phyloP scores from a whole-genome alignment of 2,113 vertebrate genomes.

The Coryphaenoides rupestris region DNA sequence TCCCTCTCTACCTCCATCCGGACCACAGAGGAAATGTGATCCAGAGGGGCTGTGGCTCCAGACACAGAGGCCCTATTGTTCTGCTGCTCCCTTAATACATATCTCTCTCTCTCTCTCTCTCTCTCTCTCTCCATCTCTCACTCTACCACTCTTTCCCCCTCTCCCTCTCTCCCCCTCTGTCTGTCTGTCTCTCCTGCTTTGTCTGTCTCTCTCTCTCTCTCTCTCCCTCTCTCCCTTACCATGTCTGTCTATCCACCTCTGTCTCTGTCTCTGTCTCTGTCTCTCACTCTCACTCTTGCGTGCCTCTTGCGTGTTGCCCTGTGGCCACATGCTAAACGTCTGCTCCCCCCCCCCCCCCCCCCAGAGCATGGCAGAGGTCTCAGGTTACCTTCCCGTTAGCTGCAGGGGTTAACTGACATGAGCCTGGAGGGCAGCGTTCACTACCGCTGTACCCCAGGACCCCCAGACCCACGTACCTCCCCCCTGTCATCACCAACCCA shows the following conservation, averaged over 20 bases:
- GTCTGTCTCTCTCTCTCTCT: constrained; percentile 25
- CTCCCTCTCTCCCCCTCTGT: constrained; percentile 43
- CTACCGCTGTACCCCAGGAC: background rate
- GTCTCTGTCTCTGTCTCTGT: background rate
- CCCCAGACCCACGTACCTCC: background rate
- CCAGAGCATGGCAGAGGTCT: constrained; percentile 47
- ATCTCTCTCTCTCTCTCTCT: constrained; percentile 25
- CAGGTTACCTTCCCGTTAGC: constrained; percentile 51
- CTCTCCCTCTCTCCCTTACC: background rate
- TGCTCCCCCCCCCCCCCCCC: constrained; percentile 47
- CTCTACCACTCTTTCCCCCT: background rate
- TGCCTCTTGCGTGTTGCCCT: too few relatives aligned
- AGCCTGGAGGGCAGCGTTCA: constrained; percentile 30
- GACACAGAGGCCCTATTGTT: constrained; percentile 71
- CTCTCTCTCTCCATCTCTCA: constrained; percentile 25
- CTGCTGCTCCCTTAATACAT: constrained; percentile 35
- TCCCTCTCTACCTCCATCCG: constrained; percentile 18
- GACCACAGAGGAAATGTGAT: constrained; percentile 67
- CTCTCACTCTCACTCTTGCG: constrained; percentile 28
- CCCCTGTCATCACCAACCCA: background rate
- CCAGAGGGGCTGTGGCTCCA: constrained; percentile 48
- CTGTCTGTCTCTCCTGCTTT: background rate
- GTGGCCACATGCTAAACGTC: constrained; percentile 50
- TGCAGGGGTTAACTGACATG: constrained; percentile 35
- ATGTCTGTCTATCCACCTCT: constrained; percentile 27